phyloP scores from a whole-genome alignment of 2,797 vertebrate genomes.

The Aselliscus stoliczkanus region DNA sequence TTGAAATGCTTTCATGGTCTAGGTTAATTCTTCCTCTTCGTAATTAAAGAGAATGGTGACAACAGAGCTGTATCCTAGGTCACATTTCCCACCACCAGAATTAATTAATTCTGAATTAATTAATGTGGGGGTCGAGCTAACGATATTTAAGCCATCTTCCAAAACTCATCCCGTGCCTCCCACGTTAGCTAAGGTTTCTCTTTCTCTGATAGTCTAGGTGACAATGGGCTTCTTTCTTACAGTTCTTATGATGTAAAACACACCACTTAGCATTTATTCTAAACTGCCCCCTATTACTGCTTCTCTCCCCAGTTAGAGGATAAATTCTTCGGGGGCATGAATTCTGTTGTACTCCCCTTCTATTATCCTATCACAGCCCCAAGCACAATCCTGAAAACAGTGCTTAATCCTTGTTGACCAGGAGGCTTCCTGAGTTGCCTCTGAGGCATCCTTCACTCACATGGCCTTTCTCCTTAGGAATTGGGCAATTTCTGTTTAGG shows the following conservation, averaged over 20 bases:
- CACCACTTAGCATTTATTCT: not conserved
- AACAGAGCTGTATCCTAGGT: conserved; percentile 3
- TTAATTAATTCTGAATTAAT: conserved; percentile 54
- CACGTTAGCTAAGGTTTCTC: no score
- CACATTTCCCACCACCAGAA: conserved; percentile 1
- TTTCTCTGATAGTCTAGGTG: not conserved
- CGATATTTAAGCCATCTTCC: not conserved
- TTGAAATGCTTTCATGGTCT: not conserved
- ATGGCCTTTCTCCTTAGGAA: conserved; percentile 33
- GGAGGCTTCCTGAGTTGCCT: conserved; percentile 3
- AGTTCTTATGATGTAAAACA: not conserved
- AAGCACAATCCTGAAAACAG: conserved; percentile 34
- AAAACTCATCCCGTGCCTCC: not conserved
- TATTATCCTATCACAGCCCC: not conserved
- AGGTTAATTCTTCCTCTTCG: conserved; percentile 47
- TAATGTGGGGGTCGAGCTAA: not conserved
- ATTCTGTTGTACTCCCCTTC: conserved; percentile 20
- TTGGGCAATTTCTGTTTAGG: not conserved
- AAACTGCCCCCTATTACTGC: conserved; percentile 16
- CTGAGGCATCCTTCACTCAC: conserved; percentile 18
- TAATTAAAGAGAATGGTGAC: conserved; percentile 33
- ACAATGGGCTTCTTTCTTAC: not conserved
- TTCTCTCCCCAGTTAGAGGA: conserved; percentile 30
- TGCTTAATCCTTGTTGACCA: conserved; percentile 37
- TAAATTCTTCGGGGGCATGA: not conserved